Base-by-base conservation (phyloP, 2,113 vertebrate genomes). In the Tetraodon nigroviridis region DNA sequence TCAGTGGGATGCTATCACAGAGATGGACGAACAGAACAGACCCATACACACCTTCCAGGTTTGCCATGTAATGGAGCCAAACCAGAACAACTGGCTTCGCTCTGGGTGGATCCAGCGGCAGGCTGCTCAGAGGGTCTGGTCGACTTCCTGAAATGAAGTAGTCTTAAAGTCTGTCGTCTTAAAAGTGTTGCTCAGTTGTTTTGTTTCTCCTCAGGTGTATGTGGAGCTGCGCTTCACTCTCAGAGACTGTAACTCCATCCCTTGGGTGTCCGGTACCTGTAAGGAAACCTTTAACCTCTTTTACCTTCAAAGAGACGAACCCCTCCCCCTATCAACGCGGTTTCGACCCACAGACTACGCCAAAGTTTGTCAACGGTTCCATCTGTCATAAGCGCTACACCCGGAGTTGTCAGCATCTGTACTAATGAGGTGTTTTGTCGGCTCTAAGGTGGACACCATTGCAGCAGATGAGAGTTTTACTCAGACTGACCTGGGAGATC, bases 31-130 rank as follows among this genome's bases (percentile, higher is more conserved):
- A 76, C 93, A 93, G 75, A 99, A 98, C 81, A 90, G 90, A 51
- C 96, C 96, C 61, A 98, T 99, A 75, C 97, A 98, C 69, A 99
- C 97, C 1, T 98, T 98, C 82, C 97, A 98, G 85, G 97, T 99
- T 42, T 99, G 97, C 79, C 95, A 98, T 0, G 97, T 98, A 42
- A 97, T 99, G 95, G 96, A 98, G 69, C 92, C 94, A 46, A 97
- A 95, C 86, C 97, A 99, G 77, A 99, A 98, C 91, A 99, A 99
- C 89, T 99, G 97, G 97, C 91, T 99, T 50, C 90, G 92, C 19
- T 95, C 96, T 21, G 94, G 92, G 81, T 98, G 95, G 96, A 93
- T 99, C 64, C 92, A 93, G 11, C 93, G 97, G 2, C 94, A 97
- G 41, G 94, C 92, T 10, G 95, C 97, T 0, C 95, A 98, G 83